These are phyloP conservation scores for Siderastrea radians DNA, from an alignment of 92 coral and sea anemone genomes.

Conservation along the genomic window DNA sequence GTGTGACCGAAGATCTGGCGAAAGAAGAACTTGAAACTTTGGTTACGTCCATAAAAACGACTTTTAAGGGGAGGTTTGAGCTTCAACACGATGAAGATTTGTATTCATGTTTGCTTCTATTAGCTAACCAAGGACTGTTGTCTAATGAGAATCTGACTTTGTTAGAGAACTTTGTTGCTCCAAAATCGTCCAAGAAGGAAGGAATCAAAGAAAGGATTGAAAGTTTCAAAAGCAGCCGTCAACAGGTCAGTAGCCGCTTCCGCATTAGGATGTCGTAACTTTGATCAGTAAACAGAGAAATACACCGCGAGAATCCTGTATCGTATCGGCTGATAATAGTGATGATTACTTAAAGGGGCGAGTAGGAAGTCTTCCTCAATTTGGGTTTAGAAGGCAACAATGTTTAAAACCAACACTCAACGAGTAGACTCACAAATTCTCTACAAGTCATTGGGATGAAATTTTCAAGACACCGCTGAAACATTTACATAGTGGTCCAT, in stretches of 20 bases:
- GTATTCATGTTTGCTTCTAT: conserved; percentile 11
- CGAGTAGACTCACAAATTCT: no score
- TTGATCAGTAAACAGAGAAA: no score
- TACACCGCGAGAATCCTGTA: no score
- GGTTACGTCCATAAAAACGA: conserved; percentile 4
- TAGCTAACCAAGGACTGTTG: neutral
- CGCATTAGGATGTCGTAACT: no score
- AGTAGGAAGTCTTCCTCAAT: no score
- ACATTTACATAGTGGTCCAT: no score
- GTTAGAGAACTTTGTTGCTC: conserved; percentile 37
- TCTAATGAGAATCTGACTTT: conserved; percentile 19
- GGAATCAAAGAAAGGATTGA: conserved; percentile 45
- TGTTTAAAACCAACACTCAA: no score
- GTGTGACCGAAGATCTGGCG: neutral
- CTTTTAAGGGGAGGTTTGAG: conserved; percentile 6
- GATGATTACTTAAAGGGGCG: no score
- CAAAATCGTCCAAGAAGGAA: conserved; percentile 37
- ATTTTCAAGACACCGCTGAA: no score
- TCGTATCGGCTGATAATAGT: no score
- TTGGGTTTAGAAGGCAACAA: no score
- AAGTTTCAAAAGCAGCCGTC: conserved; percentile 22
- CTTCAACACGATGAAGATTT: conserved; percentile 3
- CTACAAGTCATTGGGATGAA: no score
- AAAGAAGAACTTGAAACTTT: conserved; percentile 1
- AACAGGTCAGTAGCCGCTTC: neutral